These are phyloP conservation scores for Hypocryptadius cinnamomeus DNA, from an alignment of 2,113 vertebrate species.

Conservation along the genomic window DNA sequence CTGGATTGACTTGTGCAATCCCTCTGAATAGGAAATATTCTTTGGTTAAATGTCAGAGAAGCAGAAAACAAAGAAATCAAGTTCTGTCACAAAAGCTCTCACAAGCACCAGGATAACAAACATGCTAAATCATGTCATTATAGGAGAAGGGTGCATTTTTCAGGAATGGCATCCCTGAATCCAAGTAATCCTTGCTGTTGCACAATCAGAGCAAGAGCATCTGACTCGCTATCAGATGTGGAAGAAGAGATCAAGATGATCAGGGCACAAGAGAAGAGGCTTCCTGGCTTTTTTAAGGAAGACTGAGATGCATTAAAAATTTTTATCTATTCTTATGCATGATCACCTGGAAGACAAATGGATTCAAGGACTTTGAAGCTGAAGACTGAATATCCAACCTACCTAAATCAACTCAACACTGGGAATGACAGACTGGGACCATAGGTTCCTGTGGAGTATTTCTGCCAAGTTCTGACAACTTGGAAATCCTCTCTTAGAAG, in stretches of 20 bases:
- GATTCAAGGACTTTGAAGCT: neutral
- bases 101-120: neutral
- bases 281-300: neutral
- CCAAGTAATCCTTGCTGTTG: neutral
- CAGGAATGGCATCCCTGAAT: neutral
- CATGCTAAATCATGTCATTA: neutral
- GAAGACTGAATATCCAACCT: neutral
- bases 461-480: neutral
- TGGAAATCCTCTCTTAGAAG: neutral
- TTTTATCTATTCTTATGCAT: neutral
- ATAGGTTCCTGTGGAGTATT: neutral
- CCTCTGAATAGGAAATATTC: neutral
- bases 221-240: neutral
- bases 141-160: neutral
- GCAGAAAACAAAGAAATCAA: neutral
- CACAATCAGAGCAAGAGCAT: neutral
- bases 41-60: neutral
- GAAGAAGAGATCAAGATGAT: neutral
- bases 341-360: neutral
- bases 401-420: neutral
- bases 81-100: neutral
- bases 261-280: neutral
- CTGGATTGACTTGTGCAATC: neutral
- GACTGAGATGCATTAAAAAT: neutral
- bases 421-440: neutral